A percentile compares a stretch with the other conserved stretches of the same genome.
Evolutionary conservation across 2,888 invertebrate genomes (phyloP).

Genomic region (Plemyria rubiginata): DNA sequence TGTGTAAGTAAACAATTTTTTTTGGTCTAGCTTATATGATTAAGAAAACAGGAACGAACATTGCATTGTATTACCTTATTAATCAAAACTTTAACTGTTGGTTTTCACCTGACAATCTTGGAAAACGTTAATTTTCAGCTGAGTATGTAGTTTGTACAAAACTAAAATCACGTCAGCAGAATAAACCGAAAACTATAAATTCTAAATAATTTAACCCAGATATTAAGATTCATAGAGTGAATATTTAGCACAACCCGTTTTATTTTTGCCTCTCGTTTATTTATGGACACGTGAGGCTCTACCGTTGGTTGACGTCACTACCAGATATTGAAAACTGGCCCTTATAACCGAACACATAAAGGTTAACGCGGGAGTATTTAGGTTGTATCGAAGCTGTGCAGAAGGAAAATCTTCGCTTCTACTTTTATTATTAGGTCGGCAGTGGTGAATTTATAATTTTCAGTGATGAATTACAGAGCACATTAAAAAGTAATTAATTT

Average conservation of each 20-base stretch:
- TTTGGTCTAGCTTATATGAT: too few species aligned
- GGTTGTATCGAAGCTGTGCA: constrained; percentile 18
- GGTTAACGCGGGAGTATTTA: constrained; percentile 23
- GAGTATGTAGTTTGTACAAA: too few species aligned
- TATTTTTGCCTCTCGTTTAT: constrained; percentile 57
- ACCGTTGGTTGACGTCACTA: constrained; percentile 49
- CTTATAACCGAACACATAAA: constrained; percentile 33
- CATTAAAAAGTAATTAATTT: constrained; percentile 15
- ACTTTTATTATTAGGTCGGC: constrained; percentile 22
- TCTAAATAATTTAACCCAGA: constrained; percentile 37
- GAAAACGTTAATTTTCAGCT: too few species aligned
- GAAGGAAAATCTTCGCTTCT: constrained; percentile 29
- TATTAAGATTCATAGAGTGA: constrained; percentile 50
- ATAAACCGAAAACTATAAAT: background rate
- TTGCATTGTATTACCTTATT: too few species aligned
- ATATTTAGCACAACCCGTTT: constrained; percentile 60
- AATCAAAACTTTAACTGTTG: too few species aligned
- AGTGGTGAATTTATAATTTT: constrained; percentile 31
- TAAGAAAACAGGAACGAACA: too few species aligned
- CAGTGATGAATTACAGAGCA: constrained; percentile 14
- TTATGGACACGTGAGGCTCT: constrained; percentile 48
- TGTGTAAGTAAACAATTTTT: background rate
- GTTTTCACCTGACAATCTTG: too few species aligned
- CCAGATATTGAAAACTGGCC: constrained; percentile 37
- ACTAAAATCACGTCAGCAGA: background rate